Conservation (phyloP, 2,888 invertebrate genomes). For the Eupithecia dodoneata region DNA sequence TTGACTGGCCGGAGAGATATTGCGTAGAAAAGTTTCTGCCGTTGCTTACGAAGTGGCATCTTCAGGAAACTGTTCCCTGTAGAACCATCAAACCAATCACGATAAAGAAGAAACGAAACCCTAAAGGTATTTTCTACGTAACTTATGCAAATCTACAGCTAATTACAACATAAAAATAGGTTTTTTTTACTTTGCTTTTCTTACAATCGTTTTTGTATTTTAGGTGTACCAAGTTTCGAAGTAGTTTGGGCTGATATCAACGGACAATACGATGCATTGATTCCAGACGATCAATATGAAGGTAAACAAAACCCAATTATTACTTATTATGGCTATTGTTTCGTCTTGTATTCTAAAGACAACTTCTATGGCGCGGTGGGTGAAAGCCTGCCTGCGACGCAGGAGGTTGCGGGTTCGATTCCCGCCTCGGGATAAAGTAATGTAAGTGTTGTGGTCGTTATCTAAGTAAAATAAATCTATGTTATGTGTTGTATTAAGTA, state of each 20-base stretch:
- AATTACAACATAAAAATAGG: not conserved
- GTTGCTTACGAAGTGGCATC: slow-evolving; percentile 90
- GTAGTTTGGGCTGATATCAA: slow-evolving; percentile 87
- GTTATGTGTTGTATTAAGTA: too few species aligned
- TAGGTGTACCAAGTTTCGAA: slow-evolving; percentile 88
- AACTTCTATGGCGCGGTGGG: too few species aligned
- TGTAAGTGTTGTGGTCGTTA: too few species aligned
- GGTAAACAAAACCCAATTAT: slow-evolving; percentile 51
- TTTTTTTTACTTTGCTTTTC: not conserved
- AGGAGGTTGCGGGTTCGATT: too few species aligned
- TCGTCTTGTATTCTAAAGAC: not conserved
- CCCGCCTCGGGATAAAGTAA: too few species aligned
- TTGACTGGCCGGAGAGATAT: slow-evolving; percentile 91
- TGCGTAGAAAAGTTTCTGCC: slow-evolving; percentile 91
- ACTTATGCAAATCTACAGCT: not conserved
- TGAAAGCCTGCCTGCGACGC: too few species aligned
- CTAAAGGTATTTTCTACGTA: slow-evolving; percentile 67
- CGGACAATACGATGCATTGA: slow-evolving; percentile 83
- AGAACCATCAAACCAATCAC: slow-evolving; percentile 64
- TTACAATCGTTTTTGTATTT: slow-evolving; percentile 33
- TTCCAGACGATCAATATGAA: slow-evolving; percentile 85
- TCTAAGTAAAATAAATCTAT: too few species aligned
- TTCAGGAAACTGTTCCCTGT: slow-evolving; percentile 71
- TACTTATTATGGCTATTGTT: not conserved
- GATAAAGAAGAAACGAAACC: slow-evolving; percentile 78